Evolutionary conservation across 2,797 vertebrate genomes (phyloP).

Genomic region (Enteromius radiatus): DNA sequence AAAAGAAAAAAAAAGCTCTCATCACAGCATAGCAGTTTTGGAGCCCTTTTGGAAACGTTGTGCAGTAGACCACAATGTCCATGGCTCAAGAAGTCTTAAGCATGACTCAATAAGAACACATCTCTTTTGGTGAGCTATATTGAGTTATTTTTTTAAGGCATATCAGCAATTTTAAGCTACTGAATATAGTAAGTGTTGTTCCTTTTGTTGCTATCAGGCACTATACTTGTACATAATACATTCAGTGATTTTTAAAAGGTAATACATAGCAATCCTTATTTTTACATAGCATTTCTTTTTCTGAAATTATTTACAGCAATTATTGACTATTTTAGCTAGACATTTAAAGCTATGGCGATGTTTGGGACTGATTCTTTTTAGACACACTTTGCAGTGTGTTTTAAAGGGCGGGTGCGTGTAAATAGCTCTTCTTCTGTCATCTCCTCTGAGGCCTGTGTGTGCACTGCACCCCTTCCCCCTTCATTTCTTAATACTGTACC

Average conservation of each 20-base stretch:
- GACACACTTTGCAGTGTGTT: neutral
- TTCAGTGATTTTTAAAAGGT: neutral
- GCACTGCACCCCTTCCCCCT: conserved; percentile 42
- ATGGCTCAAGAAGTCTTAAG: neutral
- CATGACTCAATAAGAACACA: neutral
- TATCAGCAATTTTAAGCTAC: neutral
- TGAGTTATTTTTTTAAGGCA: neutral
- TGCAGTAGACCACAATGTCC: neutral
- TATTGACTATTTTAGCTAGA: neutral
- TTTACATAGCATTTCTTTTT: neutral
- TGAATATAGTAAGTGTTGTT: neutral
- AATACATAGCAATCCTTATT: neutral
- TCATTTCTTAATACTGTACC: conserved; percentile 45
- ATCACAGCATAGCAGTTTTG: neutral
- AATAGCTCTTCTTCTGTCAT: neutral
- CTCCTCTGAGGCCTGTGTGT: conserved; percentile 16
- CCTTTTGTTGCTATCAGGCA: neutral
- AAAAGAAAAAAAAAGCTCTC: no score
- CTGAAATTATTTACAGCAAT: neutral
- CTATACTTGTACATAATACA: neutral
- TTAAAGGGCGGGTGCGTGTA: neutral
- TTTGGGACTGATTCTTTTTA: neutral
- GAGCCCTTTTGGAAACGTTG: neutral
- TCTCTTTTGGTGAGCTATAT: neutral
- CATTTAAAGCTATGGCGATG: neutral